Percentiles rank a stretch among this genome's conserved stretches.
These are phyloP conservation scores for Apeira syringaria DNA, from an alignment of 2,888 invertebrate genomes.

Conservation along the genomic window DNA sequence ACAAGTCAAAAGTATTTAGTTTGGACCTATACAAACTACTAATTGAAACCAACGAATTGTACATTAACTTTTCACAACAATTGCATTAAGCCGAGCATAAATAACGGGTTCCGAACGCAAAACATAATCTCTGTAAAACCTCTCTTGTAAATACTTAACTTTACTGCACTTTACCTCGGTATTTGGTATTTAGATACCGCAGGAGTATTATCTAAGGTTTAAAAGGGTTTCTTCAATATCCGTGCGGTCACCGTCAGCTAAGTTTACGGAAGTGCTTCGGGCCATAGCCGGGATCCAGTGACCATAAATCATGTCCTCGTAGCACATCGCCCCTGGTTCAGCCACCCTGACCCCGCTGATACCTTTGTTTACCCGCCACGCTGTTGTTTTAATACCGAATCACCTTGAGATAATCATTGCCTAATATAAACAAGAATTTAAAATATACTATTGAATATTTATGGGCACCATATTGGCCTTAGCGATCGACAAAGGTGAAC, in stretches of 20 bases:
- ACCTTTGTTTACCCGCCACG: constrained; percentile 61
- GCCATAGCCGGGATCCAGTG: constrained; percentile 69
- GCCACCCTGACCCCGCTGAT: constrained; percentile 59
- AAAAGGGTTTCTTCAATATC: constrained; percentile 34
- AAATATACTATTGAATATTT: constrained; percentile 52
- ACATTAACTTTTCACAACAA: too few relatives aligned
- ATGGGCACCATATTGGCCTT: constrained; percentile 41
- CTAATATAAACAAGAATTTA: constrained; percentile 44
- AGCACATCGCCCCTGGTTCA: constrained; percentile 62
- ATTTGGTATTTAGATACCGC: too few relatives aligned
- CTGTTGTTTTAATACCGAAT: constrained; percentile 56
- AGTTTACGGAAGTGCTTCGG: constrained; percentile 75
- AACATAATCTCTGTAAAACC: too few relatives aligned
- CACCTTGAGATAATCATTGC: constrained; percentile 57
- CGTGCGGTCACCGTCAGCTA: constrained; percentile 66
- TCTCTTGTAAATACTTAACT: too few relatives aligned
- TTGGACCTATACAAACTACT: too few relatives aligned
- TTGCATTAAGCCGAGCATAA: too few relatives aligned
- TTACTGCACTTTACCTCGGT: too few relatives aligned
- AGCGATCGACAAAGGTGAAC: constrained; percentile 43
- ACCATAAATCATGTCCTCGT: constrained; percentile 76
- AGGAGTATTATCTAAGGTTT: constrained; percentile 22
- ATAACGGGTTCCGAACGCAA: too few relatives aligned
- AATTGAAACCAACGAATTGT: too few relatives aligned
- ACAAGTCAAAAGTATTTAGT: too few relatives aligned